Percentiles rank a stretch among this genome's conserved stretches.
phyloP scores from a whole-genome alignment of 2,888 invertebrate species.

The Acronicta leporina region DNA sequence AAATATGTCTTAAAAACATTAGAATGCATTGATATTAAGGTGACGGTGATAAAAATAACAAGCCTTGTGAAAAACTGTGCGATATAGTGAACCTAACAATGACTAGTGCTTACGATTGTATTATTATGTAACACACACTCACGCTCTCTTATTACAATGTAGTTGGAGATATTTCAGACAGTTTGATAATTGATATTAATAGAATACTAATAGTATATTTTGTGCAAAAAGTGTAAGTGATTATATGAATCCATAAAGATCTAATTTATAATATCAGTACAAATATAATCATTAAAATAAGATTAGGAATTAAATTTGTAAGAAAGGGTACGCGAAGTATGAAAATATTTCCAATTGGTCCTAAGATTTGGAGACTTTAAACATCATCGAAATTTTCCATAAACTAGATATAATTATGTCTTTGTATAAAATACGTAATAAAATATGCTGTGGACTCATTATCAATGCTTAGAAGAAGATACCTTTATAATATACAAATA shows the following conservation, averaged over 20 bases:
- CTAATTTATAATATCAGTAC: too few species aligned
- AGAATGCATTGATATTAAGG: slow-evolving; percentile 18
- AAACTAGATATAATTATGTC: slow-evolving; percentile 27
- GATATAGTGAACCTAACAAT: slow-evolving; percentile 47
- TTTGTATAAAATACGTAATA: slow-evolving; percentile 46
- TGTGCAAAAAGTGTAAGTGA: slow-evolving; percentile 40
- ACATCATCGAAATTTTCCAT: slow-evolving; percentile 29
- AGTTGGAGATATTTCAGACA: slow-evolving; percentile 7
- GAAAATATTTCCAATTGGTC: slow-evolving; percentile 49
- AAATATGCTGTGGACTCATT: slow-evolving; percentile 36
- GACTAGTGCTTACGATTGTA: slow-evolving; percentile 54
- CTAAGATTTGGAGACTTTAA: slow-evolving; percentile 32
- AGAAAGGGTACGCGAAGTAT: slow-evolving; percentile 37
- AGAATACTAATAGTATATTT: slow-evolving; percentile 13
- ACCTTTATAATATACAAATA: slow-evolving; percentile 8
- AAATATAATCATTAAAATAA: too few species aligned
- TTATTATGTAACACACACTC: slow-evolving; percentile 26
- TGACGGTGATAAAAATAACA: slow-evolving; percentile 37
- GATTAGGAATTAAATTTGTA: slow-evolving; percentile 14
- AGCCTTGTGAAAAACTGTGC: slow-evolving; percentile 28
- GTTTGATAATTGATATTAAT: not conserved
- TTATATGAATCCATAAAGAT: slow-evolving; percentile 7
- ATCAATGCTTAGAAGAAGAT: slow-evolving; percentile 3
- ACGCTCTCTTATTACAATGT: slow-evolving; percentile 8
- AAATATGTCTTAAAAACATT: not conserved